Evolutionary conservation across 2,888 invertebrate species (phyloP), one percentile per base, ranked within the genome.

Genomic region (Lobophora halterata): DNA sequence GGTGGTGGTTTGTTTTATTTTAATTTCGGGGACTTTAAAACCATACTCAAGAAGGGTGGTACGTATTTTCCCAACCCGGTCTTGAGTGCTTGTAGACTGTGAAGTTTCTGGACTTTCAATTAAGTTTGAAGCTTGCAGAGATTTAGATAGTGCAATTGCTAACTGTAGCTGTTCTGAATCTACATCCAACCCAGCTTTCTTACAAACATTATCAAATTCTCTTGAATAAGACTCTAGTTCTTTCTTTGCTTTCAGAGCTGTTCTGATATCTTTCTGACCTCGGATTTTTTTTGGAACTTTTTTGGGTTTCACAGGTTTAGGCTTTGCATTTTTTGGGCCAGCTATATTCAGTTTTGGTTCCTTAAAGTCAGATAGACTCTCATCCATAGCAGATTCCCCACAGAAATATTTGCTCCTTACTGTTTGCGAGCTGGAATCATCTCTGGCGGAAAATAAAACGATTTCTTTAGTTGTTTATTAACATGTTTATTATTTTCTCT

Each of bases 71-170:
- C 64, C 61, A 14, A 65, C 58, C 55, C 74, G 76, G 43, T 76
- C 73, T 52, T 72, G 66, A 1, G 73, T 49, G 9, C 52, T 63
- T 21, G 63, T 36, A n/a, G 60, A 25, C 24, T 56, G 53, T 28
- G 47, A 44, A 20, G 18, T 49, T 29, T 51, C 52, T 33, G 45
- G 8, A 7, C 17, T 27, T 32, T 31, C 49, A 38, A 24, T 21
- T 12, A 56, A 21, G 9, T 39, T 39, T 40, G 47, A 20, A 4
- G 26, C 13, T 24, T 79, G 64, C 2, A 88, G 63, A 0, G 93
- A 93, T 61, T 88, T 90, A 1, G 93, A 92, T 39, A 93, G 65
- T 6, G 92, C 92, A 52, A 93, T 79, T 23, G 92, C 93, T 68
- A 93, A 59, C 65, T 92, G 91, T 44, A 93, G 71, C 51, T 93